A percentile compares a stretch with the other conserved stretches of the same genome.
These are phyloP conservation scores for Drosophila carrolli DNA, from an alignment of 1,140 invertebrate species.

Conservation along the genomic window DNA sequence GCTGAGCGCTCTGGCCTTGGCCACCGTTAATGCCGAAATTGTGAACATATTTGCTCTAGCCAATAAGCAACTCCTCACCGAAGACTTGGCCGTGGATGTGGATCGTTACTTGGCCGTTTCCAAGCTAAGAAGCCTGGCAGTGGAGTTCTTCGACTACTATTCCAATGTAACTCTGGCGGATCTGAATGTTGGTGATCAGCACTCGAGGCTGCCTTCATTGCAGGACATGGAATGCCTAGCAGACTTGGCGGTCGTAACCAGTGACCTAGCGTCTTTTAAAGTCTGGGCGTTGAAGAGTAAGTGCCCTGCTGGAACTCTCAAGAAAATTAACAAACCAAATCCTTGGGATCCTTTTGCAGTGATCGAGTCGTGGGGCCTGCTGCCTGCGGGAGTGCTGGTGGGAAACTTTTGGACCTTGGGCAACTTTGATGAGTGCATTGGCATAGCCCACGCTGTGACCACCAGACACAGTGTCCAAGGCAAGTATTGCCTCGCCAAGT, in stretches of 20 bases:
- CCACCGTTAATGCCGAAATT: neutral
- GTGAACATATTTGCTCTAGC: neutral
- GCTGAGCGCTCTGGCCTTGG: slow-evolving; percentile 2
- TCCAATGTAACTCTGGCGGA: slow-evolving; percentile 30
- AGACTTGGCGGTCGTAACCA: slow-evolving; percentile 17
- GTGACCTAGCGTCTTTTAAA: slow-evolving; percentile 5
- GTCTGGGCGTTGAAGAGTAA: slow-evolving; percentile 41
- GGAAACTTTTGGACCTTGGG: slow-evolving; percentile 50
- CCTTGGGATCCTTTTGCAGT: slow-evolving; percentile 9
- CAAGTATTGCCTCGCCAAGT: slow-evolving; percentile 44
- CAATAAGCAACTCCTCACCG: neutral
- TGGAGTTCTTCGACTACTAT: slow-evolving; percentile 41
- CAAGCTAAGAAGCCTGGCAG: slow-evolving; percentile 10
- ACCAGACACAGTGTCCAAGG: slow-evolving; percentile 15
- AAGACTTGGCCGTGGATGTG: neutral
- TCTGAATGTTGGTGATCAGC: neutral
- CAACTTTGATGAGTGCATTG: slow-evolving; percentile 54
- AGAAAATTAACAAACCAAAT: too few species aligned
- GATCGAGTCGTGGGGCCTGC: slow-evolving; percentile 55
- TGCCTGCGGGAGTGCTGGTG: slow-evolving; percentile 46
- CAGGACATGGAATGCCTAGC: slow-evolving; percentile 30
- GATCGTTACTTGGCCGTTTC: neutral
- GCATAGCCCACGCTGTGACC: slow-evolving; percentile 17
- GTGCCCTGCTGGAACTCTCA: accelerated
- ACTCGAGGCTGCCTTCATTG: neutral